Evolutionary conservation across 2,113 vertebrate species (phyloP).

Genomic region (Chrysemys picta): DNA sequence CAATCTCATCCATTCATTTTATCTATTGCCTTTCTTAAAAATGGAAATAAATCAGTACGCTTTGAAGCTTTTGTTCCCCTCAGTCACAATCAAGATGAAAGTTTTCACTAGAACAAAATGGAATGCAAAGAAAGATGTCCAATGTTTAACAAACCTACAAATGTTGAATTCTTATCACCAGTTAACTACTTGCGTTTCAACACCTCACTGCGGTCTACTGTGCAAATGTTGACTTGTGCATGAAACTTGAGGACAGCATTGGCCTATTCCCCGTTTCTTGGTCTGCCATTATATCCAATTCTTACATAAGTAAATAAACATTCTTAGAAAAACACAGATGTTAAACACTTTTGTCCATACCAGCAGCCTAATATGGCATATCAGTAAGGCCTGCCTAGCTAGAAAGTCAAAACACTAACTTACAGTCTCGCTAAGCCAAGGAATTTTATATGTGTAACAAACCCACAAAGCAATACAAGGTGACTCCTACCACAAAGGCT

Average conservation of each 20-base stretch:
- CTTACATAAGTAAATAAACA: not conserved
- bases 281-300: not conserved
- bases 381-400: not conserved
- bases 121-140: not conserved
- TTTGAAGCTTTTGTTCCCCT: not conserved
- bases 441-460: not conserved
- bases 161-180: not conserved
- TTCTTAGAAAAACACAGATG: not conserved
- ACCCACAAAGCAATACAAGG: not conserved
- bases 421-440: not conserved
- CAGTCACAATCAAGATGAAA: not conserved
- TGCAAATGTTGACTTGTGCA: not conserved
- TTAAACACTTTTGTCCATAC: not conserved
- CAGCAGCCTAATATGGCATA: not conserved
- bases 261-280: not conserved
- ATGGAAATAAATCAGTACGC: not conserved
- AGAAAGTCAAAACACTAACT: not conserved
- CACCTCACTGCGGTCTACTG: not conserved
- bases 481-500: not conserved
- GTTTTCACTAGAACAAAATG: not conserved
- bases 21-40: not conserved
- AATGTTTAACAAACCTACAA: not conserved
- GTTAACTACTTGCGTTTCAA: constrained; percentile 26
- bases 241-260: not conserved
- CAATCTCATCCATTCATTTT: not conserved